Conservation (phyloP, 1,140 invertebrate species). For the Drosophila sucinea region DNA sequence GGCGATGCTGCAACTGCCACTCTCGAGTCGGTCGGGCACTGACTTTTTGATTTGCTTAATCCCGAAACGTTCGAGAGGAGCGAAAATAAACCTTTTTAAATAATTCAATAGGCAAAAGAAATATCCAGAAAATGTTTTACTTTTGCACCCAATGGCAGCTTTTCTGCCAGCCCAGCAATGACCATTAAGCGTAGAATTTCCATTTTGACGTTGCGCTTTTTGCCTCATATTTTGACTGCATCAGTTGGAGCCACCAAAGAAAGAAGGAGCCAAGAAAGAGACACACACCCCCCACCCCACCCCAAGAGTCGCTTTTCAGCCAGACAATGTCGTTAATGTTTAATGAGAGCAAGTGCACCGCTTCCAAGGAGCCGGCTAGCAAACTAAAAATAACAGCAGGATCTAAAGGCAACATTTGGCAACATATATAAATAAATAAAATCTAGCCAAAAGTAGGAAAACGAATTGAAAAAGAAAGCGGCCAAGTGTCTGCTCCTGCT, state of each 20-base stretch:
- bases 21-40: slow-evolving; percentile 40
- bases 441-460: slow-evolving; percentile 48
- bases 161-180: slow-evolving; percentile 38
- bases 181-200: slow-evolving; percentile 67
- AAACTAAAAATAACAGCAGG: slow-evolving; percentile 44
- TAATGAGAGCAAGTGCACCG: slow-evolving; percentile 71
- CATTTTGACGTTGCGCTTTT: slow-evolving; percentile 65
- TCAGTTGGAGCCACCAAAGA: not conserved
- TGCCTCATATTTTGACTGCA: slow-evolving; percentile 65
- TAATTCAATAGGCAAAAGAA: slow-evolving; percentile 61
- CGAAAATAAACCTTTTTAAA: slow-evolving; percentile 62
- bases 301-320: slow-evolving; percentile 16
- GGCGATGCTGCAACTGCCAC: slow-evolving; percentile 19
- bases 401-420: slow-evolving; percentile 72
- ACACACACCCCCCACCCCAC: not conserved
- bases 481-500: slow-evolving; percentile 42
- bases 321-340: slow-evolving; percentile 76
- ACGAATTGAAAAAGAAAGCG: slow-evolving; percentile 64
- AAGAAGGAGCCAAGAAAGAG: not conserved
- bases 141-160: slow-evolving; percentile 45
- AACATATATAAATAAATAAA: slow-evolving; percentile 73
- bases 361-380: slow-evolving; percentile 30
- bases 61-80: slow-evolving; percentile 39
- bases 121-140: slow-evolving; percentile 29
- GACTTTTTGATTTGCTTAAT: slow-evolving; percentile 71